Evolutionary conservation across 2,113 vertebrate genomes (phyloP).

Genomic region (Stigmatopora nigra): DNA sequence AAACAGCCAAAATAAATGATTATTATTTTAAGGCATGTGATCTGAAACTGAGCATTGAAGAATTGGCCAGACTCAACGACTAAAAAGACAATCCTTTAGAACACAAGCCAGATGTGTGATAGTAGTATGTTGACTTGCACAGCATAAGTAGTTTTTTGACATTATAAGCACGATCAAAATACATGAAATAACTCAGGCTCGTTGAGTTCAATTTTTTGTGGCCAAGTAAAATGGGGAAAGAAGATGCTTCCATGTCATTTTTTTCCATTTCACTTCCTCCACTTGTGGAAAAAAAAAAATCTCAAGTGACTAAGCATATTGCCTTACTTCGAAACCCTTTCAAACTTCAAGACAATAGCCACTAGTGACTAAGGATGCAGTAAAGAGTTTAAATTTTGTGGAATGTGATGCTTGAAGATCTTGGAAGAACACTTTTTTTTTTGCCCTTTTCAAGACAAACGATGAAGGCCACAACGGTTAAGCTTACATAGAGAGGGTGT

Average conservation of each 20-base stretch:
- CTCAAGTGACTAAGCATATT: background rate
- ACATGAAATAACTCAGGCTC: background rate
- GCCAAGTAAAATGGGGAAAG: constrained; percentile 8
- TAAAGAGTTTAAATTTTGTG: background rate
- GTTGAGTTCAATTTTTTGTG: background rate
- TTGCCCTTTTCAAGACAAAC: constrained; percentile 12
- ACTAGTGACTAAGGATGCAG: constrained; percentile 9
- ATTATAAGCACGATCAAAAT: background rate
- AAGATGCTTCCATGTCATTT: constrained; percentile 7
- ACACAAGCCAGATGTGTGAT: constrained; percentile 15
- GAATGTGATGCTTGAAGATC: constrained; percentile 30
- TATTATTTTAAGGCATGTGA: constrained; percentile 8
- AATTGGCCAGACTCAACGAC: background rate
- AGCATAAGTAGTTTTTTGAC: constrained; percentile 47
- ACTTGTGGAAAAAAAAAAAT: constrained; percentile 12
- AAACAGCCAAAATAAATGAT: constrained; percentile 8
- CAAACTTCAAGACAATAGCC: constrained; percentile 5
- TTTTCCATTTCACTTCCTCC: constrained; percentile 21
- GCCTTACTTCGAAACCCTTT: constrained; percentile 1
- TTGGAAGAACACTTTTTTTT: constrained; percentile 11
- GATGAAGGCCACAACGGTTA: constrained; percentile 14
- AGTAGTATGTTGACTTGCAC: constrained; percentile 31
- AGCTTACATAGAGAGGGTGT: constrained; percentile 25
- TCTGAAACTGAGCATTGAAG: constrained; percentile 3
- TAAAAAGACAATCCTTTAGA: constrained; percentile 10